Percentiles rank a stretch among this genome's conserved stretches.
phyloP scores from a whole-genome alignment of 2,888 invertebrate genomes.

The Tortricodes alternella region DNA sequence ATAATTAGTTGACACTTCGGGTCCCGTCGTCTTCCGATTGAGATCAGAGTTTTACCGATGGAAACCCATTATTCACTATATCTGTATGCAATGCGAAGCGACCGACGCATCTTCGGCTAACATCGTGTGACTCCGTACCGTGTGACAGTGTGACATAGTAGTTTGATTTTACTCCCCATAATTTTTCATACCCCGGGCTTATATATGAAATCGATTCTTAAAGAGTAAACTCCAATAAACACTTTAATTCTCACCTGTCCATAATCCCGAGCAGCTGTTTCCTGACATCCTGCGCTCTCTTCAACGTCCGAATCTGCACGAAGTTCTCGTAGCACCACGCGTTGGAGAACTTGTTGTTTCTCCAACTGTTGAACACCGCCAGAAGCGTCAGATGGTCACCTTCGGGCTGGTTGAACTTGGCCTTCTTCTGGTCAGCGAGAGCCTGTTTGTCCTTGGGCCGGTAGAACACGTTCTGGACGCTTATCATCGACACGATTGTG shows the following conservation, averaged over 20 bases:
- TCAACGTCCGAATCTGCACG: constrained; percentile 97
- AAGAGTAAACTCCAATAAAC: too few species aligned
- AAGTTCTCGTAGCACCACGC: constrained; percentile 99
- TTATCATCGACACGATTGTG: constrained; percentile 99
- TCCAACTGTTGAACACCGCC: constrained; percentile 99
- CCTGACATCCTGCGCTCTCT: constrained; percentile 98
- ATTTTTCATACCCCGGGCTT: too few species aligned
- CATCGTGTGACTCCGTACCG: too few species aligned
- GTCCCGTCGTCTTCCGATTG: too few species aligned
- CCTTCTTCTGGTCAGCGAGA: constrained; percentile 98
- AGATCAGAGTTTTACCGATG: too few species aligned
- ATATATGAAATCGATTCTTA: too few species aligned
- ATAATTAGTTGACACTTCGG: too few species aligned
- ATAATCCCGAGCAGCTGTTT: constrained; percentile 98
- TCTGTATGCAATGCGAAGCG: too few species aligned
- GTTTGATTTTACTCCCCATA: too few species aligned
- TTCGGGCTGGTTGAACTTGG: constrained; percentile 99
- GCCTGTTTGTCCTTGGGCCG: constrained; percentile 97
- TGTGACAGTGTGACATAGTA: too few species aligned
- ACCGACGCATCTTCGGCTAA: too few species aligned
- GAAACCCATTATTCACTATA: too few species aligned
- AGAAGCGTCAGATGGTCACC: constrained; percentile 98
- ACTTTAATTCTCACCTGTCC: constrained; percentile 88
- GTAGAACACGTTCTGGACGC: constrained; percentile 98
- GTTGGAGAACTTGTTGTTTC: constrained; percentile 99